Evolutionary conservation across 2,888 invertebrate species (phyloP), one percentile per base, ranked within the genome.

Genomic region (Drosophila niveifrons): DNA sequence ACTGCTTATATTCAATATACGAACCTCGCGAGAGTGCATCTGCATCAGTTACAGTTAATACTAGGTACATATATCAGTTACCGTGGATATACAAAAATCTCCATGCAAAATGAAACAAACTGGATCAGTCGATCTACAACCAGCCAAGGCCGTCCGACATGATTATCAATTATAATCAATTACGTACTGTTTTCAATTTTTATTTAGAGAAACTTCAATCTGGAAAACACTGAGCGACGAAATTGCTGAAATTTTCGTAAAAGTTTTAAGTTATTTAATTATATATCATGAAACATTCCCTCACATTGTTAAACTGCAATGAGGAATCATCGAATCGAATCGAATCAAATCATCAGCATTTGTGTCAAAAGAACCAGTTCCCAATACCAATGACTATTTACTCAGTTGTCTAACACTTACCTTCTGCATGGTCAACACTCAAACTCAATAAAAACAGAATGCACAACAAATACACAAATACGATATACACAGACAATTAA

Each of bases 211-310:
- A 65, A 72, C 53, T 59, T 50, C 29, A 68, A 85, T 79, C 67
- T 67, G 74, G 78, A 57, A 66, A 44, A 75, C 41, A 80, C 55
- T 75, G 68, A 66, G 75, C 62, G 62, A 64, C 72, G 59, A 86
- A 81, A 74, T 74, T 80, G 36, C 53, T 67, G 79, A 86, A 75
- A 72, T 83, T 83, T 87, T 31, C 44, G 63, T 78, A 72, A 23
- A 39, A 59, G 9, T 76, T 81, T 82, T 85, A 50, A 70, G 64
- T 82, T 80, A 47, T 62, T 76, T 67, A 62, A 80, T 88, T 80
- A 74, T 78, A 74, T 75, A 73, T 91, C 92, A 92, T 90, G 89
- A 75, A 82, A 90, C 92, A 91, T 91, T 53, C n/a, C 11, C 46
- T 18, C 13, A 56, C 56, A 56, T 15, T 36, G 78, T 66, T 86